Percentiles rank a stretch among this genome's conserved stretches.
Conservation (phyloP, 1,140 invertebrate genomes). For the Gerris buenoi region DNA sequence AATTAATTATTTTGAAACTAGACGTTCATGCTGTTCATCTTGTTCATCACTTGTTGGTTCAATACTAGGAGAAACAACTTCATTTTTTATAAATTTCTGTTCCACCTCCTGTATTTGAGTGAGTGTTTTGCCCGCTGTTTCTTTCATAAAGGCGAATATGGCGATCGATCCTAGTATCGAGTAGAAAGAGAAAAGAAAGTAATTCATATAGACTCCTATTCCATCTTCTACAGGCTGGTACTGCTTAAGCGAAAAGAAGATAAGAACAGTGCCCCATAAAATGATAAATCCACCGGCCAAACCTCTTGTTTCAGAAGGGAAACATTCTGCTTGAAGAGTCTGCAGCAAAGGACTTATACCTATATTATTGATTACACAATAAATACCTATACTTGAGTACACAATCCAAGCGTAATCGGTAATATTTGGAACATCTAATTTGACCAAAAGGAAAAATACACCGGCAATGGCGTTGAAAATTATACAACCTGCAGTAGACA, state of each 20-base stretch:
- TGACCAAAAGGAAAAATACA: slow-evolving; percentile 11
- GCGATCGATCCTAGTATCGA: slow-evolving; percentile 37
- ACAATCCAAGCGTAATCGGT: slow-evolving; percentile 23
- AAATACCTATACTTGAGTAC: slow-evolving; percentile 27
- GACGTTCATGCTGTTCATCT: no score
- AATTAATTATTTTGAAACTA: no score
- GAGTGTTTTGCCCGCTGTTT: slow-evolving; percentile 67
- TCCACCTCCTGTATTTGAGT: slow-evolving; percentile 9
- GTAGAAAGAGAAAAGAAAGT: slow-evolving; percentile 38
- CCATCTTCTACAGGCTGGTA: slow-evolving; percentile 31
- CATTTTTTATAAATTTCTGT: no score
- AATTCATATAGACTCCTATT: slow-evolving; percentile 37
- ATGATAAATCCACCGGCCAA: slow-evolving; percentile 29
- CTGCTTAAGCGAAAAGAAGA: slow-evolving; percentile 28
- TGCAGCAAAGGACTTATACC: slow-evolving; percentile 31
- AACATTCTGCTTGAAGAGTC: slow-evolving; percentile 33
- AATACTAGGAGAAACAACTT: no score
- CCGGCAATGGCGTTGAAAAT: slow-evolving; percentile 11
- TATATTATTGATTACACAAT: slow-evolving; percentile 29
- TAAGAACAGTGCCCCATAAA: slow-evolving; percentile 29
- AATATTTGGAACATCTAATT: slow-evolving; percentile 5
- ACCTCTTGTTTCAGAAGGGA: slow-evolving; percentile 33
- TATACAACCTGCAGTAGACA: slow-evolving; percentile 21
- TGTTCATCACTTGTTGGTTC: no score
- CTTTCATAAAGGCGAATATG: slow-evolving; percentile 47